These are phyloP conservation scores for Blastobasis adustella DNA, from an alignment of 2,888 invertebrate species.

Conservation along the genomic window DNA sequence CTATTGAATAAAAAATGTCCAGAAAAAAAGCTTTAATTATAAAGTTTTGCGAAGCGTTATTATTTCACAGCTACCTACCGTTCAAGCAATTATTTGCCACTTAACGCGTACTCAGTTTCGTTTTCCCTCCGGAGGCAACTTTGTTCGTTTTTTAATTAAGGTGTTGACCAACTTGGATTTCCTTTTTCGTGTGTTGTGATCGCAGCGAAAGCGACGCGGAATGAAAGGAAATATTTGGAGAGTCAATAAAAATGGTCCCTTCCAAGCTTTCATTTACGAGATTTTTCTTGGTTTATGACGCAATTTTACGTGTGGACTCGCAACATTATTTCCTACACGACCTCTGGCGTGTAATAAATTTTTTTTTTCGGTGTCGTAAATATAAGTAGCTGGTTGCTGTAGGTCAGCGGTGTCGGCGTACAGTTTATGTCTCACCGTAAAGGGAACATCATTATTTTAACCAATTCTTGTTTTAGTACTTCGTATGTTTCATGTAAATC, in stretches of 20 bases:
- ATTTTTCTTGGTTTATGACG: conserved; percentile 32
- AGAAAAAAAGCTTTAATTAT: too few species aligned
- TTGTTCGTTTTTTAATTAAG: conserved; percentile 10
- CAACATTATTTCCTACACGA: conserved; percentile 15
- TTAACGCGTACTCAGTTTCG: neutral
- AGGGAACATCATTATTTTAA: conserved; percentile 23
- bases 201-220: too few species aligned
- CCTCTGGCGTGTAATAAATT: conserved; percentile 14
- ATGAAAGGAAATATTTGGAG: neutral
- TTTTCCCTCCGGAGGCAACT: conserved; percentile 4
- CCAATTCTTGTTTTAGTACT: too few species aligned
- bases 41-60: too few species aligned
- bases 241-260: conserved; percentile 2
- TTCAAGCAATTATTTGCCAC: too few species aligned
- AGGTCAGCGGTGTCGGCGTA: conserved; percentile 29
- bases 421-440: conserved; percentile 44
- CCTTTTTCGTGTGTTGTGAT: too few species aligned
- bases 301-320: conserved; percentile 17
- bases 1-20: too few species aligned
- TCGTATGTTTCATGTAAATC: too few species aligned
- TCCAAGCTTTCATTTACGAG: conserved; percentile 21
- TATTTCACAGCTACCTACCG: too few species aligned
- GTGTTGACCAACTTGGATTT: too few species aligned
- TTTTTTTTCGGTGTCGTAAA: conserved; percentile 22
- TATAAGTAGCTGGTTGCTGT: conserved; percentile 16